phyloP scores from a whole-genome alignment of 2,888 invertebrate species.

The Drosophila monieri region DNA sequence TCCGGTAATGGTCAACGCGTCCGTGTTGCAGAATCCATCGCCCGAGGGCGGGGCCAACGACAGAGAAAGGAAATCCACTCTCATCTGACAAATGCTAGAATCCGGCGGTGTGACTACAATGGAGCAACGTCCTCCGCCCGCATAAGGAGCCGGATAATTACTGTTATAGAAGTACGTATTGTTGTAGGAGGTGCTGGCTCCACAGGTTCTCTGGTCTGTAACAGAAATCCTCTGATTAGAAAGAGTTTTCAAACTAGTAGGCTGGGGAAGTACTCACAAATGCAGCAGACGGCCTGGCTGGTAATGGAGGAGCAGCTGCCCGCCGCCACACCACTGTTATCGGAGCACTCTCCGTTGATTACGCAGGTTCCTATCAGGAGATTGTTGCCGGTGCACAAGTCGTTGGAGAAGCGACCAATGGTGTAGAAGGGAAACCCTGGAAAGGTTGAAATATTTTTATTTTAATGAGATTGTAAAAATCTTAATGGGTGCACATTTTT shows the following conservation, averaged over 20 bases:
- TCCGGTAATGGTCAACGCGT: constrained; percentile 89
- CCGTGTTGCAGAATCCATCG: constrained; percentile 88
- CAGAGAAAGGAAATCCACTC: constrained; percentile 91
- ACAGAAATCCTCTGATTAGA: not conserved
- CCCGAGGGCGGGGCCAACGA: constrained; percentile 90
- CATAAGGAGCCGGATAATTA: constrained; percentile 89
- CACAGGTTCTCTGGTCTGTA: constrained; percentile 90
- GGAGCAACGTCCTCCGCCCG: constrained; percentile 88
- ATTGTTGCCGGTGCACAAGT: constrained; percentile 88
- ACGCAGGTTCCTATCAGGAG: constrained; percentile 90
- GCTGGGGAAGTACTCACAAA: constrained; percentile 86
- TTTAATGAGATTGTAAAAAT: not conserved
- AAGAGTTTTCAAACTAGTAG: not conserved
- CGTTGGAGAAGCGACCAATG: constrained; percentile 91
- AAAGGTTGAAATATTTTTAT: constrained; percentile 8
- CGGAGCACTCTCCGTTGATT: constrained; percentile 89
- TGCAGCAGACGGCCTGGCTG: constrained; percentile 91
- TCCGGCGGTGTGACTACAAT: constrained; percentile 90
- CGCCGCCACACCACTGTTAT: constrained; percentile 88
- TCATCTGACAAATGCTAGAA: constrained; percentile 86
- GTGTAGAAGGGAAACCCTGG: constrained; percentile 89
- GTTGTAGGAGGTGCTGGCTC: constrained; percentile 88
- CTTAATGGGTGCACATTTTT: too few species aligned
- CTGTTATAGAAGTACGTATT: constrained; percentile 94
- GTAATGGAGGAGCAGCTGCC: constrained; percentile 88